Conservation (phyloP, 2,888 invertebrate species). For the Eulithis prunata region DNA sequence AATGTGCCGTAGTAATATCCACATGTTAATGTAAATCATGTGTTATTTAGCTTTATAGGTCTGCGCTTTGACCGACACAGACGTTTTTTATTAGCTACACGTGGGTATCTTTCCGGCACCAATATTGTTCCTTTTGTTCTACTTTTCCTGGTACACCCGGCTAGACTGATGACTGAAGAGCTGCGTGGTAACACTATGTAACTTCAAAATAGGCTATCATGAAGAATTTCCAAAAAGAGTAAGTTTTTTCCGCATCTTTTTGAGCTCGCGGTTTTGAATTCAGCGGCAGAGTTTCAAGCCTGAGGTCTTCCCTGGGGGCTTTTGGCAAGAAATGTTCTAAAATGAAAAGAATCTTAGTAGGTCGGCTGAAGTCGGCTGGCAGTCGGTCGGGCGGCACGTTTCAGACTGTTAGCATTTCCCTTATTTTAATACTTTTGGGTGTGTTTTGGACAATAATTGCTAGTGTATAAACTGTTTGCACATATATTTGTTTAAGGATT, state of each 20-base stretch:
- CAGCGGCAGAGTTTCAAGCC: constrained; percentile 31
- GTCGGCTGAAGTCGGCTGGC: constrained; percentile 12
- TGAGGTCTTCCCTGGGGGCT: constrained; percentile 33
- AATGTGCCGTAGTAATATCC: constrained; percentile 14
- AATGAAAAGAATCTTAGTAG: constrained; percentile 35
- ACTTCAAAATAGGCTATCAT: constrained; percentile 1
- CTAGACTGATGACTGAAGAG: background rate
- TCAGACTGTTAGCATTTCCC: too few relatives aligned
- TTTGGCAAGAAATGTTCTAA: constrained; percentile 27
- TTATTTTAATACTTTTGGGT: too few relatives aligned
- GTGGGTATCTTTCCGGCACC: constrained; percentile 18
- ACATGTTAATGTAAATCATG: constrained; percentile 34
- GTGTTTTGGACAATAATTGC: too few relatives aligned
- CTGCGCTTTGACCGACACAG: constrained; percentile 21
- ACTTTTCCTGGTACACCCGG: background rate
- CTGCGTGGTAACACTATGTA: background rate
- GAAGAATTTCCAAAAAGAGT: constrained; percentile 23
- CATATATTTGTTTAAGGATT: too few relatives aligned
- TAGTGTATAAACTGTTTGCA: too few relatives aligned
- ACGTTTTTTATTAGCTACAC: constrained; percentile 25
- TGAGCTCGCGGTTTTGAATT: constrained; percentile 32
- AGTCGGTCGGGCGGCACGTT: background rate
- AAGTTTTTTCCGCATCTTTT: constrained; percentile 26
- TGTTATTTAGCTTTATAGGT: constrained; percentile 30
- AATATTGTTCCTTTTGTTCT: constrained; percentile 12